Evolutionary conservation across 2,888 invertebrate species (phyloP).

Genomic region (Calameuta filiformis): DNA sequence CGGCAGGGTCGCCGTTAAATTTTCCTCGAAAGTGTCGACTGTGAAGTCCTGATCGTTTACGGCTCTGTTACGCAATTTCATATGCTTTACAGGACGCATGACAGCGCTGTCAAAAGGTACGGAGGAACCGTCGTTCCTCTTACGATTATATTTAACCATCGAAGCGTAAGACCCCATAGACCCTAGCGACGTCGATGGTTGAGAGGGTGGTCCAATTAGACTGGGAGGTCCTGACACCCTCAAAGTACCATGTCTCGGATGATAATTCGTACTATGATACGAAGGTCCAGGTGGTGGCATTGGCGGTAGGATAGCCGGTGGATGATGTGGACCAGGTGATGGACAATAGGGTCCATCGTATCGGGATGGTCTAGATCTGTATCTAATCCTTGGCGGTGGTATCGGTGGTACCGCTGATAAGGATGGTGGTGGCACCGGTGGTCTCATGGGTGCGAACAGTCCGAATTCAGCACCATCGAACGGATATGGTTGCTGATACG

Average conservation of each 20-base stretch:
- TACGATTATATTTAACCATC: conserved; percentile 13
- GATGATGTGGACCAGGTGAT: conserved; percentile 24
- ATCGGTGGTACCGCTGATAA: conserved; percentile 28
- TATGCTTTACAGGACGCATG: neutral
- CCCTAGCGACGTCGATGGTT: conserved; percentile 20
- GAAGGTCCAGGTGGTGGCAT: conserved; percentile 31
- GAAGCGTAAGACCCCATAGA: conserved; percentile 16
- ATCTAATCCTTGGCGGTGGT: conserved; percentile 18
- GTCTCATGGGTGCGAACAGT: conserved; percentile 19
- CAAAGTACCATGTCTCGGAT: conserved; percentile 19
- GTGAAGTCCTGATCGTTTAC: conserved; percentile 53
- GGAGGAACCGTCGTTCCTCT: neutral
- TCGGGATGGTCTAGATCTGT: conserved; percentile 27
- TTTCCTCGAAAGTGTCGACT: conserved; percentile 55
- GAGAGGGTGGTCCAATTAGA: conserved; percentile 28
- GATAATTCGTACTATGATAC: neutral
- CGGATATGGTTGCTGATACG: conserved; percentile 30
- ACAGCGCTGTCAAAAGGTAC: neutral
- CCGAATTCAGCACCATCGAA: conserved; percentile 32
- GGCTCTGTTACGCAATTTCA: neutral
- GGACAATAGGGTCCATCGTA: conserved; percentile 13
- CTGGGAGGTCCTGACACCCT: conserved; percentile 29
- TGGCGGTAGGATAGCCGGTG: conserved; percentile 25
- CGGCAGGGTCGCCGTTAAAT: conserved; percentile 32
- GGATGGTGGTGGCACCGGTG: conserved; percentile 9